Percentiles rank a stretch among this genome's conserved stretches.
Evolutionary conservation across 2,888 invertebrate genomes (phyloP).

Genomic region (Xanthorhoe spadicearia): DNA sequence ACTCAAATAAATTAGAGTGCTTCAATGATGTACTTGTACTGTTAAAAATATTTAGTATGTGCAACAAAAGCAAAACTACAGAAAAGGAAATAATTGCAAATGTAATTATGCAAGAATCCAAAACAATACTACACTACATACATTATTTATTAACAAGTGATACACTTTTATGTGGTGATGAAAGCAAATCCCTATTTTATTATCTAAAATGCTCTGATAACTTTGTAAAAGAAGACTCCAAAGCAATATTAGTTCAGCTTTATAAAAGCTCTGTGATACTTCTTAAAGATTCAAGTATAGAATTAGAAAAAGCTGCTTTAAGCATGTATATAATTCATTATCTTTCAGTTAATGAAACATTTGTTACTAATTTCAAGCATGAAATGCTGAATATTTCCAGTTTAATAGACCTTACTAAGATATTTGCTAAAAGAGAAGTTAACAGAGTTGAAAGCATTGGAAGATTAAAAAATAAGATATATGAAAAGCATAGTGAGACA

Average conservation of each 20-base stretch:
- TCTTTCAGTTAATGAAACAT: slow-evolving; percentile 48
- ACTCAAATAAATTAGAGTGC: slow-evolving; percentile 63
- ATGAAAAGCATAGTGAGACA: slow-evolving; percentile 68
- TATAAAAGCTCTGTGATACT: slow-evolving; percentile 59
- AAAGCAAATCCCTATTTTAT: slow-evolving; percentile 52
- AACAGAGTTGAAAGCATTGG: slow-evolving; percentile 60
- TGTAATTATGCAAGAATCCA: slow-evolving; percentile 50
- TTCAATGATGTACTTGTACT: slow-evolving; percentile 61
- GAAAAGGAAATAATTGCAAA: slow-evolving; percentile 42
- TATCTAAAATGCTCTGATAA: slow-evolving; percentile 44
- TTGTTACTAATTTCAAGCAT: slow-evolving; percentile 50
- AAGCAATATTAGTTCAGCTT: slow-evolving; percentile 55
- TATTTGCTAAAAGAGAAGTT: slow-evolving; percentile 45
- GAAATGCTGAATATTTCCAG: slow-evolving; percentile 58
- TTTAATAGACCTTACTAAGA: slow-evolving; percentile 50
- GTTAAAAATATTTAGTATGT: slow-evolving; percentile 54
- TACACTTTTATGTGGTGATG: slow-evolving; percentile 51
- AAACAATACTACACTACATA: slow-evolving; percentile 58
- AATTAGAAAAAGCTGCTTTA: slow-evolving; percentile 59
- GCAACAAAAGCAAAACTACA: slow-evolving; percentile 35
- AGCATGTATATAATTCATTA: slow-evolving; percentile 58
- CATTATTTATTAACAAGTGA: slow-evolving; percentile 58
- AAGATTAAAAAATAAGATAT: slow-evolving; percentile 64
- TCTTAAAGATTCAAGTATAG: slow-evolving; percentile 53
- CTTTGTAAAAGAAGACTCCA: slow-evolving; percentile 34